A percentile compares a stretch with the other conserved stretches of the same genome.
Evolutionary conservation across 2,797 vertebrate genomes (phyloP).

Genomic region (Periophthalmus magnuspinnatus): DNA sequence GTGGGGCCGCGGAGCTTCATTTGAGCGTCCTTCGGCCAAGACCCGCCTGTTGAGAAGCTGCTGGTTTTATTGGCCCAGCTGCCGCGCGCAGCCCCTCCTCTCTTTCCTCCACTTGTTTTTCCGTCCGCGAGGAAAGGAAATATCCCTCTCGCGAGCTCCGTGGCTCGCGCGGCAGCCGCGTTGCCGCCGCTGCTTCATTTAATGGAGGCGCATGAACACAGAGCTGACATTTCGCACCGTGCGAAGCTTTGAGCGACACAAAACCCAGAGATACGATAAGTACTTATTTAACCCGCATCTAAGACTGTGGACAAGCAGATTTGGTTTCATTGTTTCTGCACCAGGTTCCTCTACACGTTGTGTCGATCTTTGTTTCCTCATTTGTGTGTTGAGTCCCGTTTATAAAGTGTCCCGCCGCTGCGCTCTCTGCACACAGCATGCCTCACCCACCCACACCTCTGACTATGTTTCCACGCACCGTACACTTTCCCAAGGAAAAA

Average conservation of each 20-base stretch:
- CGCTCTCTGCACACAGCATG: conserved; percentile 20
- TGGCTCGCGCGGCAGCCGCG: conserved; percentile 59
- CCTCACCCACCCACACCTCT: conserved; percentile 7
- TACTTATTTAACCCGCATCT: conserved; percentile 63
- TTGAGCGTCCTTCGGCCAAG: conserved; percentile 50
- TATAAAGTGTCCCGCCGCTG: conserved; percentile 24
- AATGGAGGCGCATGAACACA: conserved; percentile 65
- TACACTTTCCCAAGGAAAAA: conserved; percentile 4
- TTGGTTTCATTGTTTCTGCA: conserved; percentile 35
- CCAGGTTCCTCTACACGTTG: conserved; percentile 35
- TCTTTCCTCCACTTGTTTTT: conserved; percentile 65
- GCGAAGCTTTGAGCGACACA: conserved; percentile 58
- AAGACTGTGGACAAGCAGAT: conserved; percentile 26
- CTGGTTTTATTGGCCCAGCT: conserved; percentile 56
- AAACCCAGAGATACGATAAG: conserved; percentile 61
- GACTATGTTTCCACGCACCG: conserved; percentile 13
- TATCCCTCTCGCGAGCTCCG: conserved; percentile 68
- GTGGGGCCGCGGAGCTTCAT: conserved; percentile 61
- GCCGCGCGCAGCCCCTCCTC: conserved; percentile 1
- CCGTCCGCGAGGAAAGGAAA: conserved; percentile 74
- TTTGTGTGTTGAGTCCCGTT: conserved; percentile 21
- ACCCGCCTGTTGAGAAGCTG: conserved; percentile 30
- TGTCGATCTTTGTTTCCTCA: conserved; percentile 19
- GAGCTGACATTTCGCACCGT: conserved; percentile 61
- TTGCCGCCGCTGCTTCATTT: conserved; percentile 55